Evolutionary conservation across 2,888 invertebrate genomes (phyloP).

Genomic region (Barypeithes pellucidus): DNA sequence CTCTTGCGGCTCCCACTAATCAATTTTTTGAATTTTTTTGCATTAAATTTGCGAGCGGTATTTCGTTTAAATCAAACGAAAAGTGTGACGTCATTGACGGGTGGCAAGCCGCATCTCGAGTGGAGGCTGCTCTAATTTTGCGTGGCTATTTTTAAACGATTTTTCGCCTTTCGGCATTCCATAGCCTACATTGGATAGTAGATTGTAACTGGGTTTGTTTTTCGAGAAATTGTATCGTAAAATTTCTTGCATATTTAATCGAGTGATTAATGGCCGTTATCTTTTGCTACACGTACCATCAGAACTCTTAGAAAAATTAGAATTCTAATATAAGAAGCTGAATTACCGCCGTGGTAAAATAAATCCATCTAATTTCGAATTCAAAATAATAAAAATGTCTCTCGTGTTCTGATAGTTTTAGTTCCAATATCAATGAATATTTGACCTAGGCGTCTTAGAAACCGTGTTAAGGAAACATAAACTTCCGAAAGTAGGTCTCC

Average conservation of each 20-base stretch:
- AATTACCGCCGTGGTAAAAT: too few species aligned
- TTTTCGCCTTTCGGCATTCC: conserved; percentile 60
- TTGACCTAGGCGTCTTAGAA: conserved; percentile 5
- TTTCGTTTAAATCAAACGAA: conserved; percentile 46
- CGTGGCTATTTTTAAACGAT: conserved; percentile 62
- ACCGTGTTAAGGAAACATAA: neutral
- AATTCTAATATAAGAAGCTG: too few species aligned
- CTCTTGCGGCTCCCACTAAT: neutral
- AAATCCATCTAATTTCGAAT: too few species aligned
- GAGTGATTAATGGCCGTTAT: too few species aligned
- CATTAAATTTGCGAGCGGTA: conserved; percentile 27
- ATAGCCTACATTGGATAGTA: conserved; percentile 64
- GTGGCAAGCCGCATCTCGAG: conserved; percentile 17
- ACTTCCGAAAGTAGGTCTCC: conserved; percentile 27
- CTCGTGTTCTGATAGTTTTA: too few species aligned
- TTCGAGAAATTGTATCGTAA: conserved; percentile 37
- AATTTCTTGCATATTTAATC: too few species aligned
- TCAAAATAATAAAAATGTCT: too few species aligned
- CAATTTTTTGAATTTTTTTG: conserved; percentile 5
- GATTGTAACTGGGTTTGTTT: conserved; percentile 37
- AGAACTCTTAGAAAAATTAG: too few species aligned
- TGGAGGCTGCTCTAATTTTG: conserved; percentile 58
- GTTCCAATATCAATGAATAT: neutral
- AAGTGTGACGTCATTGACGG: conserved; percentile 38
- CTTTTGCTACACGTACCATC: too few species aligned